Conservation (phyloP, 2,797 vertebrate genomes). For the Fratercula arctica region DNA sequence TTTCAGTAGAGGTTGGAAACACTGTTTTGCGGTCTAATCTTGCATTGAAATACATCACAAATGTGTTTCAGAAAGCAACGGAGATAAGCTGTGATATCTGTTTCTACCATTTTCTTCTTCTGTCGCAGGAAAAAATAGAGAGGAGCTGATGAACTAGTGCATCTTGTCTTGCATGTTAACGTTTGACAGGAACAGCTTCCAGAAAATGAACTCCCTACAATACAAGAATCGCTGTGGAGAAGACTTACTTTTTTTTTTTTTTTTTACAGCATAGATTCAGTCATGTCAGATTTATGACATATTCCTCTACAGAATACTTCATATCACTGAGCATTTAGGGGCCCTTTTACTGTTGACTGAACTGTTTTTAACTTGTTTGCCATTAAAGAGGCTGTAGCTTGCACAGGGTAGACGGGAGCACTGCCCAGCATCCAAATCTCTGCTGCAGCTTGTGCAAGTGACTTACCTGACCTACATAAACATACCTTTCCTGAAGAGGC, state of each 20-base stretch:
- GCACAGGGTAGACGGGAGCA: background rate
- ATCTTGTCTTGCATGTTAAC: background rate
- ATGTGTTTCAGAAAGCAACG: background rate
- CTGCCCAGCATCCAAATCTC: background rate
- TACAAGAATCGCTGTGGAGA: background rate
- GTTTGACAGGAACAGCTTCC: background rate
- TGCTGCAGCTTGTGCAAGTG: background rate
- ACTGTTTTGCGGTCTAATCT: background rate
- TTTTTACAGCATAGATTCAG: background rate
- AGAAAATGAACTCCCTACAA: background rate
- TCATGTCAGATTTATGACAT: background rate
- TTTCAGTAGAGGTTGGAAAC: background rate
- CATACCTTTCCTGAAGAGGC: background rate
- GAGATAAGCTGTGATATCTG: background rate
- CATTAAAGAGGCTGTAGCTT: background rate
- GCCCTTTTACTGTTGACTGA: background rate
- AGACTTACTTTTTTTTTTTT: background rate
- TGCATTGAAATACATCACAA: background rate
- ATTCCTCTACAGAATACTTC: background rate
- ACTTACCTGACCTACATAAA: background rate
- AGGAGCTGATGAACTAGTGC: background rate
- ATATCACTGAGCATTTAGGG: background rate
- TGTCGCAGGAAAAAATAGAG: background rate
- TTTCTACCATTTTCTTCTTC: background rate
- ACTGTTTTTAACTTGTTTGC: background rate